Evolutionary conservation across 2,888 invertebrate genomes (phyloP), one percentile per base, ranked within the genome.

Genomic region (Dynastes grantii): DNA sequence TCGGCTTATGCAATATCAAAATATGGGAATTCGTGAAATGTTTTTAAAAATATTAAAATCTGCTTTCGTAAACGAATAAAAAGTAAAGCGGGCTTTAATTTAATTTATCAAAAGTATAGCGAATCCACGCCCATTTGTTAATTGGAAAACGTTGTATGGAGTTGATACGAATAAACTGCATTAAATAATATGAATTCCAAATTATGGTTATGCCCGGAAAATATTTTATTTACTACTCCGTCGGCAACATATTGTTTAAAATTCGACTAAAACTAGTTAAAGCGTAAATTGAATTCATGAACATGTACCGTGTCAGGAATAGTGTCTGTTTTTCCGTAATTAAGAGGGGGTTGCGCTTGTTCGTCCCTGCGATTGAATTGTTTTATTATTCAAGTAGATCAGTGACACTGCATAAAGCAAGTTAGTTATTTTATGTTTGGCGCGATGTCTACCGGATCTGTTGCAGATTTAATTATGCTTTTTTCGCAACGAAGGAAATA

Each of bases 401-500:
- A 76, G 79, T 79, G 79, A 79, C 77, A 79, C 76, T 73, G 79
- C 77, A 79, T 77, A 77, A 75, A 77, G 53, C 79, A 75, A 79
- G 64, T 75, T 79, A 75, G 77, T 79, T 79, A 79, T 77, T 77
- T 75, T 77, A 61, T 58, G 65, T 40, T 55, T 49, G 53, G n/a
- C 53, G 37, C 40, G 55, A 64, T 53, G 65, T 65, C 45, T n/a
- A 32, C n/a, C 32, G 55, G 61, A 73, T 64, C 80, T 75, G 79
- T 64, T 78, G 76, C 79, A 53, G 79, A 79, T 80, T 78, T 80
- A 80, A 79, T 80, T 80, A 68, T 78, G 58, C 75, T 76, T 80
- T 78, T 5, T 80, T 76, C 65, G 53, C 71, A 64, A 70, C 63
- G 75, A 53, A 70, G 68, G 32, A 67, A 65, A 71, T 77, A 67